phyloP scores from a whole-genome alignment of 1,140 invertebrate species.

The Lepidurus apus region DNA sequence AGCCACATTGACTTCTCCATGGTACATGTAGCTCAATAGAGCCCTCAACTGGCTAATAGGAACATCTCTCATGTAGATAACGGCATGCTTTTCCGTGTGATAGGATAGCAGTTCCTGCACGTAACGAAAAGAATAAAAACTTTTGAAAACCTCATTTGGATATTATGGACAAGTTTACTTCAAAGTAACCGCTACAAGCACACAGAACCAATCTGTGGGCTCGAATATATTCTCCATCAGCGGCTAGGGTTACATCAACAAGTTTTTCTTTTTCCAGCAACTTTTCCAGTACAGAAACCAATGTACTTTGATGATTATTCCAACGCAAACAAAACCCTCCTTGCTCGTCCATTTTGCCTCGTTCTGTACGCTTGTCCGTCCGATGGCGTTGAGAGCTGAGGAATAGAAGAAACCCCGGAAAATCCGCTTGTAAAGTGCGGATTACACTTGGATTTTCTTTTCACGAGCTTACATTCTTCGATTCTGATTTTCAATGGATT shows the following conservation, averaged over 20 bases:
- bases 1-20: constrained; percentile 64
- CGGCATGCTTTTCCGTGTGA: constrained; percentile 28
- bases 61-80: constrained; percentile 64
- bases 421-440: too few relatives aligned
- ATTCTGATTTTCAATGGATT: too few relatives aligned
- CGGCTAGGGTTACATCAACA: constrained; percentile 74
- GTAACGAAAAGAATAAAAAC: constrained; percentile 13
- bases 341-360: background rate
- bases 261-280: constrained; percentile 49
- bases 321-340: constrained; percentile 76
- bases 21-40: constrained; percentile 55
- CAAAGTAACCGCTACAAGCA: constrained; percentile 54
- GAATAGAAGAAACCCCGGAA: too few relatives aligned
- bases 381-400: background rate
- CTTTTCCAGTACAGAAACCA: constrained; percentile 74
- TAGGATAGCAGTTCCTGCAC: constrained; percentile 29
- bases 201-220: constrained; percentile 54
- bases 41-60: constrained; percentile 62
- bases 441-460: too few relatives aligned
- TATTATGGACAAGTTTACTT: constrained; percentile 41
- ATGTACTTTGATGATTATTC: constrained; percentile 89
- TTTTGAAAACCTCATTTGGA: background rate
- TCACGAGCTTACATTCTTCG: too few relatives aligned
- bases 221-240: constrained; percentile 55
- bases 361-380: background rate